phyloP scores from a whole-genome alignment of 2,888 invertebrate species.

The Melanchra persicariae region DNA sequence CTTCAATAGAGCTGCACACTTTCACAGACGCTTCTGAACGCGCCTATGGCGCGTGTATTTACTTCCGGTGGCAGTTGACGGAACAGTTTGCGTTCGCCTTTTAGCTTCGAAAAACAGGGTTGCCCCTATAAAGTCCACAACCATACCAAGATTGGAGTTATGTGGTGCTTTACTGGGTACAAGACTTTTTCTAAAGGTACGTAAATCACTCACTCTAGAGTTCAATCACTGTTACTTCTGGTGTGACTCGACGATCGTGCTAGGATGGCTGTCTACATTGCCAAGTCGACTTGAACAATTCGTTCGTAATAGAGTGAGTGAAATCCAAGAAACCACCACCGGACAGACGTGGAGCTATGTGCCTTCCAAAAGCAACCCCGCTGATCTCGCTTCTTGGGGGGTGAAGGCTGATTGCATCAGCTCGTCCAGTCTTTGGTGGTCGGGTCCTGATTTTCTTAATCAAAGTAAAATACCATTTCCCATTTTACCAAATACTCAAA shows the following conservation, averaged over 20 bases:
- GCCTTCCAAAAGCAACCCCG: no score
- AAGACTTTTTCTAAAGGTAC: conserved; percentile 6
- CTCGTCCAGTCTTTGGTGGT: conserved; percentile 52
- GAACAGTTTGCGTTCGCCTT: conserved; percentile 27
- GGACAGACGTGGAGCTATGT: conserved; percentile 57
- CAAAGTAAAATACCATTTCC: no score
- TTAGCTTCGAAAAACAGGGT: conserved; percentile 55
- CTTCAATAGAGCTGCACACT: conserved; percentile 56
- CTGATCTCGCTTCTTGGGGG: no score
- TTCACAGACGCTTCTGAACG: conserved; percentile 64
- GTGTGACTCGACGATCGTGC: no score
- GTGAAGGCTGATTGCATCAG: conserved; percentile 49
- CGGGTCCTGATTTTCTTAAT: no score
- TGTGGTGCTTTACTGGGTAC: neutral
- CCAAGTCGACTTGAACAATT: conserved; percentile 52
- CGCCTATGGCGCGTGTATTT: conserved; percentile 61
- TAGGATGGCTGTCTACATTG: no score
- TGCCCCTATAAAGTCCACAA: conserved; percentile 55
- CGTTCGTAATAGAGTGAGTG: conserved; percentile 61
- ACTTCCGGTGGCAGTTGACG: conserved; percentile 9
- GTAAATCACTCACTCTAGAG: conserved; percentile 2
- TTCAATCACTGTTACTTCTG: neutral
- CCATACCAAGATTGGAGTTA: neutral
- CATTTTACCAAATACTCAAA: no score
- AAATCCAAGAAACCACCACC: conserved; percentile 60